These are phyloP conservation scores for Isotomurus palustris DNA, from an alignment of 2,888 invertebrate genomes.

Conservation along the genomic window DNA sequence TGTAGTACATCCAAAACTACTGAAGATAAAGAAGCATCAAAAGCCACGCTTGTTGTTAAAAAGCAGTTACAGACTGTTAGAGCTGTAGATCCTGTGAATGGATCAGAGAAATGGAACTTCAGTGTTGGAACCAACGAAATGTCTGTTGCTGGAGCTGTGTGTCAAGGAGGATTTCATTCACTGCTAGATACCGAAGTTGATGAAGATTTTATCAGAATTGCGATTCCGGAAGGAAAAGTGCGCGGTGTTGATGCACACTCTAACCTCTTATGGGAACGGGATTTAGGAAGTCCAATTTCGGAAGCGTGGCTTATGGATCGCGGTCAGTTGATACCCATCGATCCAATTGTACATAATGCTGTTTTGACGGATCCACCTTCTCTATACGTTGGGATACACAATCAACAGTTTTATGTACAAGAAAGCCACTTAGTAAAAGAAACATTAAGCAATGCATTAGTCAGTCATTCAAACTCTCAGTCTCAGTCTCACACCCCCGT, in stretches of 20 bases:
- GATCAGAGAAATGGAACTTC: slow-evolving; percentile 92
- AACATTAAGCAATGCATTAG: no score
- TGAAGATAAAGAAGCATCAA: slow-evolving; percentile 52
- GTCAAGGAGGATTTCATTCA: no score
- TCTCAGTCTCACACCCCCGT: no score
- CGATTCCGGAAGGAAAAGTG: slow-evolving; percentile 68
- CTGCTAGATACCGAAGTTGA: slow-evolving; percentile 14
- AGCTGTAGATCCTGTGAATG: slow-evolving; percentile 80
- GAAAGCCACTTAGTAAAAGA: slow-evolving; percentile 39
- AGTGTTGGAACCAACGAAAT: slow-evolving; percentile 87
- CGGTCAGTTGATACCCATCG: slow-evolving; percentile 63
- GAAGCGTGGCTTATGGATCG: slow-evolving; percentile 76
- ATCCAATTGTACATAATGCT: slow-evolving; percentile 61
- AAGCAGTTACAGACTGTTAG: slow-evolving; percentile 81
- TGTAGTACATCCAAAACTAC: slow-evolving; percentile 65
- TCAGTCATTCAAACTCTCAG: no score
- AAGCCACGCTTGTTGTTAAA: slow-evolving; percentile 66
- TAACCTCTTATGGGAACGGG: slow-evolving; percentile 57
- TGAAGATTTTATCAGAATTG: slow-evolving; percentile 58
- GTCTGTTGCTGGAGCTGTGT: slow-evolving; percentile 47
- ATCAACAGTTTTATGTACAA: slow-evolving; percentile 58
- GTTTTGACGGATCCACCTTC: slow-evolving; percentile 55
- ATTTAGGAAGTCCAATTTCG: slow-evolving; percentile 80
- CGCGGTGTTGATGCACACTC: slow-evolving; percentile 55
- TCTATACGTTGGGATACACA: slow-evolving; percentile 79